phyloP scores from a whole-genome alignment of 2,888 invertebrate species.

The Mesorhabditis sp. region DNA sequence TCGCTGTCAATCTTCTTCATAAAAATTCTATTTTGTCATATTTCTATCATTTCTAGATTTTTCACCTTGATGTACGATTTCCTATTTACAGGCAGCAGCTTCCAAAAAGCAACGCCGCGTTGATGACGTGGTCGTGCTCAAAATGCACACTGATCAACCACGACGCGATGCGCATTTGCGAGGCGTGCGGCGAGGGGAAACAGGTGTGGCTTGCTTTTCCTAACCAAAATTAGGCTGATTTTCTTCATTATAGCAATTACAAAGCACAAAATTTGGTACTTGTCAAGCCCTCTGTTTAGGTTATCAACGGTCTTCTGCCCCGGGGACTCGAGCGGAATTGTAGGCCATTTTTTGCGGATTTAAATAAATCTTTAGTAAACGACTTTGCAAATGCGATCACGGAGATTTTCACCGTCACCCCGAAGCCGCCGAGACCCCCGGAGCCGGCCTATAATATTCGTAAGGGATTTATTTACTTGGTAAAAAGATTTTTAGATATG shows the following conservation, averaged over 20 bases:
- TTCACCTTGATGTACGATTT: too few relatives aligned
- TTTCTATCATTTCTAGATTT: too few relatives aligned
- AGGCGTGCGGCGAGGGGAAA: conserved; percentile 29
- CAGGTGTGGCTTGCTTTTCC: conserved; percentile 7
- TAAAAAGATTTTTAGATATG: conserved; percentile 10
- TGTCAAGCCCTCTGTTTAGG: too few relatives aligned
- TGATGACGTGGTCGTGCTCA: conserved; percentile 30
- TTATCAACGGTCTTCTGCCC: too few relatives aligned
- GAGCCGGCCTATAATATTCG: background rate
- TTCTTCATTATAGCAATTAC: too few relatives aligned
- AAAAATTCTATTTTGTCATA: too few relatives aligned
- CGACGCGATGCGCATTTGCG: conserved; percentile 12
- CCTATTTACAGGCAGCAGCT: conserved; percentile 14
- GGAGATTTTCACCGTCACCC: conserved; percentile 16
- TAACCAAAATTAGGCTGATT: too few relatives aligned
- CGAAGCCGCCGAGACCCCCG: background rate
- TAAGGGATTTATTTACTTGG: conserved; percentile 4
- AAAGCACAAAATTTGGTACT: too few relatives aligned
- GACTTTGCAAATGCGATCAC: conserved; percentile 21
- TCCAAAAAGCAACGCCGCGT: conserved; percentile 16
- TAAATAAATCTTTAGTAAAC: conserved; percentile 15
- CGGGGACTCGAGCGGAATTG: too few relatives aligned
- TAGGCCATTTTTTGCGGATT: too few relatives aligned
- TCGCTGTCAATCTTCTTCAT: too few relatives aligned
- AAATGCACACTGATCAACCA: conserved; percentile 32